phyloP scores from a whole-genome alignment of 2,797 vertebrate genomes.

The Silurus lanzhouensis region DNA sequence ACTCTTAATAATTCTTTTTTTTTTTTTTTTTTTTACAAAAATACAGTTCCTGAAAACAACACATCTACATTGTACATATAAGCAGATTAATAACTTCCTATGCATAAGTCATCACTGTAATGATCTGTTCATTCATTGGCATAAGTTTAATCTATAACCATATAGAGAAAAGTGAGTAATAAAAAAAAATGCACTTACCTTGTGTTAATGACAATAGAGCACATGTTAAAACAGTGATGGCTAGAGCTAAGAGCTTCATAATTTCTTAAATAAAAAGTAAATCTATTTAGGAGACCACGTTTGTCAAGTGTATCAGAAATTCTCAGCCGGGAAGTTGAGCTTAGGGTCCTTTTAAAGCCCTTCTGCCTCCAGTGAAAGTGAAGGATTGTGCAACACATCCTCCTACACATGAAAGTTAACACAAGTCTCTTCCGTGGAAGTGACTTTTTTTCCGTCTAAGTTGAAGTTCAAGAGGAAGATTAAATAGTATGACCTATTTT shows the following conservation, averaged over 20 bases:
- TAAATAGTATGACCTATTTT: background rate
- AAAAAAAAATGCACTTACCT: background rate
- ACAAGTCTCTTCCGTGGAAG: background rate
- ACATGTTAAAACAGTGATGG: slow-evolving; percentile 8
- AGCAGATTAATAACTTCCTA: background rate
- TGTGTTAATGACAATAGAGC: slow-evolving; percentile 19
- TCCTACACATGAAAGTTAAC: background rate
- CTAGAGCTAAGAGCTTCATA: slow-evolving; percentile 2
- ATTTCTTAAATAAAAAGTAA: background rate
- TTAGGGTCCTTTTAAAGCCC: background rate
- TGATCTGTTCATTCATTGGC: background rate
- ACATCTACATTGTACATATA: background rate
- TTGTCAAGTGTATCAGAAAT: background rate
- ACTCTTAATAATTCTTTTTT: no score
- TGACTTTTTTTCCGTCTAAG: background rate
- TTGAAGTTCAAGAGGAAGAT: background rate
- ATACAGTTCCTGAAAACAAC: background rate
- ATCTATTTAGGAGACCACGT: background rate
- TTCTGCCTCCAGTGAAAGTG: background rate
- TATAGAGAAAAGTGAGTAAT: background rate
- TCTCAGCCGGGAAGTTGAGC: background rate
- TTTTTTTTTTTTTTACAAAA: no score
- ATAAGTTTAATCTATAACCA: background rate
- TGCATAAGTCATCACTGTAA: background rate
- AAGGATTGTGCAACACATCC: background rate